These are phyloP conservation scores for Pseudomyrmex dendroicus DNA, from an alignment of 1,140 invertebrate genomes.

Conservation along the genomic window DNA sequence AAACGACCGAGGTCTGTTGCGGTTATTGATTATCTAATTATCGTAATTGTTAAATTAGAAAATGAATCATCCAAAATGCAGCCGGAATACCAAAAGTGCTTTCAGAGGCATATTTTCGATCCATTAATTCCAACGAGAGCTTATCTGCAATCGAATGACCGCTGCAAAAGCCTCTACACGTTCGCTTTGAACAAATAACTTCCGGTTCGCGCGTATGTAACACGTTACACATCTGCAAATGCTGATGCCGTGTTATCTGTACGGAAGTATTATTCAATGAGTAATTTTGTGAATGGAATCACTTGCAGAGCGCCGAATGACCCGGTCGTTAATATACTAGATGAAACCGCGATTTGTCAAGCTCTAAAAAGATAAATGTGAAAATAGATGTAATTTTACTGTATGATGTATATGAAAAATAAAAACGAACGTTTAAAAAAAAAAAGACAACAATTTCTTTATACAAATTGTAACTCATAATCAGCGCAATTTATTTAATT, in stretches of 20 bases:
- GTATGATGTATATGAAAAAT: too few species aligned
- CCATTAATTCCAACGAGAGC: slow-evolving; percentile 30
- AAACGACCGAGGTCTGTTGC: slow-evolving; percentile 25
- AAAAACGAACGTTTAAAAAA: too few species aligned
- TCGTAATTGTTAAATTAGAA: slow-evolving; percentile 65
- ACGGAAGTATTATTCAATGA: neutral
- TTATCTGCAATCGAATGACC: neutral
- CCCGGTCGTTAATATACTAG: neutral
- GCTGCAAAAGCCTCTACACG: neutral
- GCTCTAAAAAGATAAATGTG: neutral
- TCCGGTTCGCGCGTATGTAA: neutral
- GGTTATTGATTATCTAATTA: slow-evolving; percentile 74
- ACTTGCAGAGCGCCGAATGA: slow-evolving; percentile 15
- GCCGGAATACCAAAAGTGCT: neutral
- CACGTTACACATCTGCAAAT: neutral
- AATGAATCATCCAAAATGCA: slow-evolving; percentile 58
- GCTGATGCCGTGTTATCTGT: slow-evolving; percentile 7
- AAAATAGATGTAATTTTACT: neutral
- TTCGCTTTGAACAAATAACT: slow-evolving; percentile 23
- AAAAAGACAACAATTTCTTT: neutral
- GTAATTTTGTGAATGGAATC: slow-evolving; percentile 40
- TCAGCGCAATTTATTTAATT: neutral
- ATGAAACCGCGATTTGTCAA: neutral
- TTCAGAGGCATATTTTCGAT: neutral
- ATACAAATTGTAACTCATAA: neutral